Base-by-base conservation (phyloP, 2,888 invertebrate genomes). In the Drosophila subsilvestris region DNA sequence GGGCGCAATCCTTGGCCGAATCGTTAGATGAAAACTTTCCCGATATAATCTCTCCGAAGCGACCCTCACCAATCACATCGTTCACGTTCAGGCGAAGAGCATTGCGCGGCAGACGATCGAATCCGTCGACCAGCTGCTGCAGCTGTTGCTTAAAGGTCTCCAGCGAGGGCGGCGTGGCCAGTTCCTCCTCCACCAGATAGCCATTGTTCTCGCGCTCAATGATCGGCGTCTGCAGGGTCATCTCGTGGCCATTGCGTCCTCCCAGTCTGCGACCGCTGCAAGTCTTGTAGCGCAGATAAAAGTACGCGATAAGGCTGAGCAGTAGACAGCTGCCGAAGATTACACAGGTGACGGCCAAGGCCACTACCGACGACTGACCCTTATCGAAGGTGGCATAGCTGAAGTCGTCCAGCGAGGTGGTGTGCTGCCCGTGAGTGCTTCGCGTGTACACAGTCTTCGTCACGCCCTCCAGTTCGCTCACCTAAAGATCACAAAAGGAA, bases 161-260 rank as follows among this genome's bases (percentile, higher is more conserved):
- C 29, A 79, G 71, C 75, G 95, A 95, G 57, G 95, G 94, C 86
- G 96, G 96, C 85, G 95, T 94, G 87, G 96, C 96, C 85, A 96
- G 94, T 86, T 96, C 95, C 44, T 95, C 95, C 81, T 96, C 96
- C 20, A 95, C 94, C 20, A 96, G 93, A 80, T 96, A 97, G 0
- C 95, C 96, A 80, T 95, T 94, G 89, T 96, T 97, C 90, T 96
- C 97, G 90, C 94, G 76, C 92, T 96, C 96, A 71, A 96, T 94
- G 86, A 96, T 95, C 0, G 96, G 96, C 65, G 96, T 96, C 88
- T 96, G 96, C 22, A 97, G 90, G 0, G 96, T 96, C 92, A 95
- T 91, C 89, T 95, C 95, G 80, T 95, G 95, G 45, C 94, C 93
- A 32, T 94, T 90, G 48, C 93, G 92, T 8, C 92, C 90, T 44